phyloP scores from a whole-genome alignment of 1,140 invertebrate genomes.

The Drosophila eugracilis region DNA sequence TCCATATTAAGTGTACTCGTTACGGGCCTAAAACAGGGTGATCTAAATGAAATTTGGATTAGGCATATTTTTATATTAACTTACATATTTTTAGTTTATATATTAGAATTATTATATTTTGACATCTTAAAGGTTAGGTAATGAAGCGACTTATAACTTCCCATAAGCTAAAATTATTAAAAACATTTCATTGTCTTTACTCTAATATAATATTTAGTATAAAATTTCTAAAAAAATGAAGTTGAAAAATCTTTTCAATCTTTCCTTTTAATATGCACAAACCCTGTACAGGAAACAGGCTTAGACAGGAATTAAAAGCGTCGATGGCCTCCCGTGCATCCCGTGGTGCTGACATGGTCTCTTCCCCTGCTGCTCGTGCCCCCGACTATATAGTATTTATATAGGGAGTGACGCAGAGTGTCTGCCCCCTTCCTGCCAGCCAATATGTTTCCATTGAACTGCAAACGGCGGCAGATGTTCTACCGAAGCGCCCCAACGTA shows the following conservation, averaged over 20 bases:
- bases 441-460: slow-evolving; percentile 78
- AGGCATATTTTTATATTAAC: neutral
- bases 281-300: slow-evolving; percentile 27
- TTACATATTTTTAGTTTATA: neutral
- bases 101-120: too few relatives aligned
- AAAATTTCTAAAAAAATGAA: neutral
- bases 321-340: slow-evolving; percentile 34
- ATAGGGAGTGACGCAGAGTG: slow-evolving; percentile 27
- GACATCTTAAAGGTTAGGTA: too few relatives aligned
- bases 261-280: too few relatives aligned
- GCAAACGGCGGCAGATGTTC: slow-evolving; percentile 64
- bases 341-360: slow-evolving; percentile 47
- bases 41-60: neutral
- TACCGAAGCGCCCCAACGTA: slow-evolving; percentile 43
- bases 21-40: slow-evolving; percentile 35
- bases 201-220: too few relatives aligned
- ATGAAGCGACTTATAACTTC: too few relatives aligned
- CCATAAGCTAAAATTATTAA: too few relatives aligned
- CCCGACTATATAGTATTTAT: slow-evolving; percentile 10
- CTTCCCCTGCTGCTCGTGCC: slow-evolving; percentile 21
- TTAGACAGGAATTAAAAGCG: slow-evolving; percentile 47
- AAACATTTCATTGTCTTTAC: too few relatives aligned
- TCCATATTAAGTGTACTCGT: slow-evolving; percentile 56
- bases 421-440: slow-evolving; percentile 22
- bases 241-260: neutral